These are phyloP conservation scores for Phyllopteryx taeniolatus DNA, from an alignment of 2,113 vertebrate genomes.

Conservation along the genomic window DNA sequence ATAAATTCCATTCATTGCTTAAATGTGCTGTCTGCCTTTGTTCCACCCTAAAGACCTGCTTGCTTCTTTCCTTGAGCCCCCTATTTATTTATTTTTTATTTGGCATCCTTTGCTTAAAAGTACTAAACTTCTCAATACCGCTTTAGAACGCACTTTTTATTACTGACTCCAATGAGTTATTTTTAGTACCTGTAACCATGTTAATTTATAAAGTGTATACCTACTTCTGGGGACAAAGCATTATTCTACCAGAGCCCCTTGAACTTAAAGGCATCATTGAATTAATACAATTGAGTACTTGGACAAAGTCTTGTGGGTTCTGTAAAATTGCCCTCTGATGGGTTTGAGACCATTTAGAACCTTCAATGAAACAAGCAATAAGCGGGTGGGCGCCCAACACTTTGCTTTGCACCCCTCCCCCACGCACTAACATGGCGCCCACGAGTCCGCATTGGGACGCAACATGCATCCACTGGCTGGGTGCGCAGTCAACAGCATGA, in stretches of 20 bases:
- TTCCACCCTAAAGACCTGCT: too few species aligned
- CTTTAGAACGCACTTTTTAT: too few species aligned
- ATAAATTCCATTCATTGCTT: too few species aligned
- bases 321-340: neutral
- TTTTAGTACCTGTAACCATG: too few species aligned
- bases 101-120: too few species aligned
- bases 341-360: neutral
- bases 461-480: neutral
- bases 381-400: conserved; percentile 24
- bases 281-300: neutral
- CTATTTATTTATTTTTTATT: too few species aligned
- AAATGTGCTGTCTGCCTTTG: too few species aligned
- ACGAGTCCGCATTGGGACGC: conserved; percentile 47
- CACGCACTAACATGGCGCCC: conserved; percentile 88
- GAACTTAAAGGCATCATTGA: neutral
- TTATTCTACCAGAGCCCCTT: neutral
- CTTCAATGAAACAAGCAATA: conserved; percentile 9
- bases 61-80: too few species aligned
- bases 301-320: neutral
- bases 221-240: too few species aligned
- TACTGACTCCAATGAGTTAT: too few species aligned
- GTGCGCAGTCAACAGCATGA: neutral
- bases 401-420: conserved; percentile 63
- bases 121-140: too few species aligned
- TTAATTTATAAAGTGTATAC: too few species aligned